Conservation (phyloP, 2,888 invertebrate genomes). For the Napeogenes inachia region DNA sequence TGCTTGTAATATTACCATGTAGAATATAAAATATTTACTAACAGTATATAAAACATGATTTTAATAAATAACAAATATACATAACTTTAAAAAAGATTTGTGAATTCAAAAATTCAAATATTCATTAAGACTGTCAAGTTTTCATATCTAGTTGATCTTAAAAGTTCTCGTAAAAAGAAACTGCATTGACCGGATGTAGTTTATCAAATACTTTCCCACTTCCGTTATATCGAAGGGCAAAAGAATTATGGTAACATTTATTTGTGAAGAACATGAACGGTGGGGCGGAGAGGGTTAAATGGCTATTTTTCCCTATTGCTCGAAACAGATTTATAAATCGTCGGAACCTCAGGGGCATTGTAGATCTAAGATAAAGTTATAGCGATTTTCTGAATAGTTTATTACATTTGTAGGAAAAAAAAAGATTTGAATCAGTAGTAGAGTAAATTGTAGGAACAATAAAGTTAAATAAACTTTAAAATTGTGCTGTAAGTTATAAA, state of each 20-base stretch:
- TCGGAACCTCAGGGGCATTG: slow-evolving; percentile 47
- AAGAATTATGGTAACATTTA: slow-evolving; percentile 48
- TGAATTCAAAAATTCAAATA: too few species aligned
- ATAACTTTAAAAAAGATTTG: too few species aligned
- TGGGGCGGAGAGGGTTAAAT: slow-evolving; percentile 54
- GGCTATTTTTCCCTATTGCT: slow-evolving; percentile 55
- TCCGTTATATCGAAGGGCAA: slow-evolving; percentile 41
- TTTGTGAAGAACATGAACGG: slow-evolving; percentile 38
- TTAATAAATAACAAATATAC: slow-evolving; percentile 31
- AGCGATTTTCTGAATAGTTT: slow-evolving; percentile 22
- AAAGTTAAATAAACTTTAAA: too few species aligned
- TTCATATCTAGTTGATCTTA: too few species aligned
- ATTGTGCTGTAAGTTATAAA: too few species aligned
- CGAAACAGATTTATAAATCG: slow-evolving; percentile 59
- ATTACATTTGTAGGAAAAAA: slow-evolving; percentile 16
- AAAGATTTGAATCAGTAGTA: neutral
- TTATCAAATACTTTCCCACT: slow-evolving; percentile 34
- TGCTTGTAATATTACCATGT: slow-evolving; percentile 5
- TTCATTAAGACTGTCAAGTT: too few species aligned
- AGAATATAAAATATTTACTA: neutral
- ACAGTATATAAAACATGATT: slow-evolving; percentile 23
- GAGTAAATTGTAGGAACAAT: too few species aligned
- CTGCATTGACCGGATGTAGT: neutral
- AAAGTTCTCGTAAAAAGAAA: slow-evolving; percentile 28
- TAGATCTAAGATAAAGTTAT: slow-evolving; percentile 35